Conservation (phyloP, 2,888 invertebrate species). For the Hoplodrina blanda region DNA sequence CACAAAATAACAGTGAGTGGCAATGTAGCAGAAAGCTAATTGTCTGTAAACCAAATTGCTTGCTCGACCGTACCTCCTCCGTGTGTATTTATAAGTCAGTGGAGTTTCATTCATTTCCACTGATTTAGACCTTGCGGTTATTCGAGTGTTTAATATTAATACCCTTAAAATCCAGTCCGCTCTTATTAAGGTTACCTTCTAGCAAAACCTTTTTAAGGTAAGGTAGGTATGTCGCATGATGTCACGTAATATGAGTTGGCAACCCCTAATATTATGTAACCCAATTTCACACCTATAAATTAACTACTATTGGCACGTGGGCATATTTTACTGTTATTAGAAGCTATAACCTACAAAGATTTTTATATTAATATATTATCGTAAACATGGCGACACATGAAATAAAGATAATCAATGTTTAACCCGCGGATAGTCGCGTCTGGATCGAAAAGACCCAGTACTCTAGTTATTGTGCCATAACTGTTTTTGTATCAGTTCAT, state of each 20-base stretch:
- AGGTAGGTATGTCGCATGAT: neutral
- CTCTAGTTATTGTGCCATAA: no score
- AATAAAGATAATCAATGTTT: no score
- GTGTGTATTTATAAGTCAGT: no score
- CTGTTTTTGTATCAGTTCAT: no score
- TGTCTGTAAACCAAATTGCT: no score
- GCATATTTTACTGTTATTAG: neutral
- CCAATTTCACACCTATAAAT: constrained; percentile 16
- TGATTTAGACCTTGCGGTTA: neutral
- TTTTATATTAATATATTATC: neutral
- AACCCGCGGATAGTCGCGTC: no score
- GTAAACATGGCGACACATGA: no score
- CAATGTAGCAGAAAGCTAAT: no score
- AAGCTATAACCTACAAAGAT: neutral
- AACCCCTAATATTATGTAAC: constrained; percentile 2
- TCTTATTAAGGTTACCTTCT: neutral
- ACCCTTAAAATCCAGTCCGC: neutral
- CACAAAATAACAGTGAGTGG: no score
- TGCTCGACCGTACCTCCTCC: no score
- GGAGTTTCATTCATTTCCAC: no score
- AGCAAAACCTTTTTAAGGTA: neutral
- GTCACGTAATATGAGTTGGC: constrained; percentile 20
- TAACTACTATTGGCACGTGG: neutral
- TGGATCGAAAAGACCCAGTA: no score
- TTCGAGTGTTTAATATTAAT: neutral